These are phyloP conservation scores for Naja naja DNA, from an alignment of 2,113 vertebrate genomes.

Conservation along the genomic window DNA sequence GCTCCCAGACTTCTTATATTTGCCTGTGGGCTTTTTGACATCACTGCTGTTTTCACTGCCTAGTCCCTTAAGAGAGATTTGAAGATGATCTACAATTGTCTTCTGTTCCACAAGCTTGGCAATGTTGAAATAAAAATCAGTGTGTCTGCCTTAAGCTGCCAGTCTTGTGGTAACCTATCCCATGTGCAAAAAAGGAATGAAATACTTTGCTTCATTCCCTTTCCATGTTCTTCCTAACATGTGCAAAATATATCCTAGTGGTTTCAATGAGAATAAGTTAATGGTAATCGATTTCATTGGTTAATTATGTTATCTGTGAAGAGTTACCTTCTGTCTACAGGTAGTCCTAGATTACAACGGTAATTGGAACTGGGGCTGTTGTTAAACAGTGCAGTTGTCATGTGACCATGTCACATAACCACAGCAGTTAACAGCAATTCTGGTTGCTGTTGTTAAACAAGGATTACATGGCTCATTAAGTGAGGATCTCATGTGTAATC, in stretches of 20 bases:
- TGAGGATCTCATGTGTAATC: not conserved
- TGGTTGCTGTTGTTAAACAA: not conserved
- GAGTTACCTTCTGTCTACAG: not conserved
- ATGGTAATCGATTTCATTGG: not conserved
- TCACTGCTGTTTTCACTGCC: not conserved
- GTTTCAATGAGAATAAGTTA: not conserved
- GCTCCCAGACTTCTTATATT: not conserved
- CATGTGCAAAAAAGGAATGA: not conserved
- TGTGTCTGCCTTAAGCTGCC: not conserved
- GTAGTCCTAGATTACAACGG: not conserved
- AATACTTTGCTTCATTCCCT: not conserved
- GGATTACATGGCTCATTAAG: not conserved
- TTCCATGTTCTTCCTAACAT: not conserved
- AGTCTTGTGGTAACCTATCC: not conserved
- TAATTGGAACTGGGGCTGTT: not conserved
- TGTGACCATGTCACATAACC: not conserved
- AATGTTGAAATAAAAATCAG: not conserved
- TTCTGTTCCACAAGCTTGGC: not conserved
- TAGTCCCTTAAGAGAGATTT: not conserved
- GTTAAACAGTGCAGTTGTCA: not conserved
- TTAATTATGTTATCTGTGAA: not conserved
- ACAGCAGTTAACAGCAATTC: not conserved
- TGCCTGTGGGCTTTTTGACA: not conserved
- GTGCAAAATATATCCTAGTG: not conserved
- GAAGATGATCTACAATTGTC: not conserved